Percentiles rank a stretch among this genome's conserved stretches.
These are phyloP conservation scores for Ceramica pisi DNA, from an alignment of 2,888 invertebrate species.

Conservation along the genomic window DNA sequence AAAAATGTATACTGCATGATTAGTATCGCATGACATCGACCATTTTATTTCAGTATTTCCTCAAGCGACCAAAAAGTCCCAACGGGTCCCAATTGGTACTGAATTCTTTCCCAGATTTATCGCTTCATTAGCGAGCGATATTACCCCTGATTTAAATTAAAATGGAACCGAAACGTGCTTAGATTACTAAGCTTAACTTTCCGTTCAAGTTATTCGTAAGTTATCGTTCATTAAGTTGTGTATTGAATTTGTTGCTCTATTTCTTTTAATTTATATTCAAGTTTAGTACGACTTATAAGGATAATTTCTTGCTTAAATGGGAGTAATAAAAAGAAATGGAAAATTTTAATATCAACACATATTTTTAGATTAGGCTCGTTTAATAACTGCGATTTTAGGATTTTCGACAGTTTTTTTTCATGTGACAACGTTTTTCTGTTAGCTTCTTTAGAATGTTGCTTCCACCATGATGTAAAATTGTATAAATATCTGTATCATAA, in stretches of 20 bases:
- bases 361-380: too few relatives aligned
- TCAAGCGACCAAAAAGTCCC: constrained; percentile 3
- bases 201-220: constrained; percentile 35
- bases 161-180: constrained; percentile 52
- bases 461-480: too few relatives aligned
- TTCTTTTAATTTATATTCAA: constrained; percentile 9
- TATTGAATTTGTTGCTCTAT: constrained; percentile 29
- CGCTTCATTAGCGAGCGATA: constrained; percentile 66
- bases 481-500: too few relatives aligned
- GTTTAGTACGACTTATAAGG: background rate
- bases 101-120: constrained; percentile 66
- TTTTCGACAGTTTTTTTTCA: too few relatives aligned
- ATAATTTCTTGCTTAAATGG: constrained; percentile 10
- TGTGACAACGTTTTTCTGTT: background rate
- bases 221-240: constrained; percentile 56
- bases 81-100: constrained; percentile 12
- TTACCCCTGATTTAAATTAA: constrained; percentile 69
- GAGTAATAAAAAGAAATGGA: constrained; percentile 8
- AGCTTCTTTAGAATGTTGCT: background rate
- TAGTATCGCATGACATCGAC: background rate
- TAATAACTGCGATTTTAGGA: too few relatives aligned
- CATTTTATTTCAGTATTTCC: background rate
- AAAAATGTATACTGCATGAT: background rate
- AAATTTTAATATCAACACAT: background rate
- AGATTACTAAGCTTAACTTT: constrained; percentile 46